Base-by-base conservation (phyloP, 1,140 invertebrate species). In the Bactericera cockerelli region DNA sequence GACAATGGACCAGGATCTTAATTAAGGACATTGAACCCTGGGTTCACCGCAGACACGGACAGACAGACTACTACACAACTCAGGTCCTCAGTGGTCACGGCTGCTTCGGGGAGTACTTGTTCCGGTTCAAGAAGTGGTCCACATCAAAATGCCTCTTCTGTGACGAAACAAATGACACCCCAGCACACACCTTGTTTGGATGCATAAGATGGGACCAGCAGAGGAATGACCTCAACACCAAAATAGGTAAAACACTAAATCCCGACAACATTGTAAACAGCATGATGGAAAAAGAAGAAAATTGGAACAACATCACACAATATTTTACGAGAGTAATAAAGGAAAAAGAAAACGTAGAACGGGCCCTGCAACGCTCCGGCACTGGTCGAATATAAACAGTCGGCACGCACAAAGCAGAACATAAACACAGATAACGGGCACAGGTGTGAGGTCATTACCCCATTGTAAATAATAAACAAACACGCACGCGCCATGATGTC, bases 41-140 rank as follows among this genome's bases (percentile, higher is more conserved):
- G 64, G 2, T 36, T 0, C 55, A 33, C 14, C 56, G 67, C 6
- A 53, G 36, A 19, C 60, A 66, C 42, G 64, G 64, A 11, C 61
- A 59, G 10, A 42, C 64, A 10, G 58, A 63, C 14, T 67, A 63
- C 59, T 62, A 62, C 39, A 31, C 68, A 8, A 65, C 67, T 0
- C 66, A 70, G 39, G 1, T 69, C 14, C 42, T 70, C 8, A 63
- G 65, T 2, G 67, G 68, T 0, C 71, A 68, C 70, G 65, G 68
- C 66, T 74, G 61, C 68, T 70, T 62, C 64, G 65, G 26, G 63
- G 62, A 33, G 31, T 70, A 59, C 64, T 60, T 64, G 2, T 2
- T 59, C 66, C 66, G 57, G 59, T 67, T 69, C 8, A 57, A 59
- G 14, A 63, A 63, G 31, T 31, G 53, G 4, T 28, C 39, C 1